Percentiles rank a stretch among this genome's conserved stretches.
Evolutionary conservation across 1,140 invertebrate genomes (phyloP).

Genomic region (Anagrus nilaparvatae): DNA sequence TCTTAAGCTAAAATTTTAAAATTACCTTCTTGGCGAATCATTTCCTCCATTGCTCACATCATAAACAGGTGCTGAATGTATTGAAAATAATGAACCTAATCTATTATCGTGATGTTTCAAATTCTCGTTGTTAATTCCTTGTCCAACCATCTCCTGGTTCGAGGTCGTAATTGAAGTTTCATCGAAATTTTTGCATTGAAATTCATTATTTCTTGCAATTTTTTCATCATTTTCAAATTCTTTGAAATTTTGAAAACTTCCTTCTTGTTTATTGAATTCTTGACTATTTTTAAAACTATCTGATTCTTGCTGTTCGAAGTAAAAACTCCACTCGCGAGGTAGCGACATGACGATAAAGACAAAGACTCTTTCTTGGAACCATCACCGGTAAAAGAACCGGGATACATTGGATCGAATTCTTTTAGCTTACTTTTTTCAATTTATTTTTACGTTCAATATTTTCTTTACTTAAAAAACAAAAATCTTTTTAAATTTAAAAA

Average conservation of each 20-base stretch:
- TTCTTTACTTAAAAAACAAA: too few relatives aligned
- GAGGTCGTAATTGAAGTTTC: slow-evolving; percentile 26
- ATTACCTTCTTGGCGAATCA: slow-evolving; percentile 28
- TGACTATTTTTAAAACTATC: too few relatives aligned
- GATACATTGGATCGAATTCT: slow-evolving; percentile 40
- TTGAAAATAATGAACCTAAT: slow-evolving; percentile 45
- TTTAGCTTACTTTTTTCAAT: slow-evolving; percentile 26
- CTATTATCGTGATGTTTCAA: slow-evolving; percentile 30
- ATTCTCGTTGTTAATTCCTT: slow-evolving; percentile 34
- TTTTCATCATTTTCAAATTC: too few relatives aligned
- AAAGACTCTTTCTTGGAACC: neutral
- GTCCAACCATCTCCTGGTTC: slow-evolving; percentile 16
- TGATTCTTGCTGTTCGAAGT: slow-evolving; percentile 36
- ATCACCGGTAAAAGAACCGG: slow-evolving; percentile 31
- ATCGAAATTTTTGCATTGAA: too few relatives aligned
- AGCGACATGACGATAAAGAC: slow-evolving; percentile 43
- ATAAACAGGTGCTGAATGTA: slow-evolving; percentile 47
- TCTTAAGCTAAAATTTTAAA: too few relatives aligned
- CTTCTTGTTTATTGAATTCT: too few relatives aligned
- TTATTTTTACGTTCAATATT: too few relatives aligned
- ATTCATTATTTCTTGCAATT: too few relatives aligned
- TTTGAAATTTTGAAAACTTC: too few relatives aligned
- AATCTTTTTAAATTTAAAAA: too few relatives aligned
- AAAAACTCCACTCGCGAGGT: slow-evolving; percentile 50
- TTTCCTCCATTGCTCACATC: slow-evolving; percentile 26